Base-by-base conservation (phyloP, 2,113 vertebrate genomes). In the Pogona vitticeps region DNA sequence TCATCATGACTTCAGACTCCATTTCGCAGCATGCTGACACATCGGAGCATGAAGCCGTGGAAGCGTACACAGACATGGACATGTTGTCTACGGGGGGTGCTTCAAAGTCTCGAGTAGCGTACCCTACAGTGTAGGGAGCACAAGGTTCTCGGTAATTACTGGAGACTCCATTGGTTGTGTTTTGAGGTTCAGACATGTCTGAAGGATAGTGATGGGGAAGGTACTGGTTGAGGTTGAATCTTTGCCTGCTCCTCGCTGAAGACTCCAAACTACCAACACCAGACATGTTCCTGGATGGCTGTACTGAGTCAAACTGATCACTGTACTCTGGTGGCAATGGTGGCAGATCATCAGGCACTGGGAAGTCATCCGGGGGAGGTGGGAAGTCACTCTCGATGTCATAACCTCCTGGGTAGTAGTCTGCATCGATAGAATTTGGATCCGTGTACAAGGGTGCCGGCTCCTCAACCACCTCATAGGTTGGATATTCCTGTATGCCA, bases 321-420 rank as follows among this genome's bases (percentile, higher is more conserved):
- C 94, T 91, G 93, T 98, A 98, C 86, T 98, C 97, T 0, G 98
- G 98, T 36, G 96, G 96, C 1, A 98, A 96, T 0, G 98, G 98
- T 9, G 98, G 98, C 59, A 99, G 97, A 88, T 99, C 99, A 21
- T 99, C 98, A 1, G 97, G 96, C 2, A 94, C 91, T 1, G 97
- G 98, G 94, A 99, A 99, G 94, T 98, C 98, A 46, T 99, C 98
- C 0, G 98, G 98, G 1, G 98, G 99, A 15, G 98, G 98, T 2
- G 99, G 99, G 82, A 99, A 99, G 87, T 99, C 98, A 56, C 98
- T 99, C 93, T 99, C 99, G 67, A 99, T 98, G 96, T 99, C 99
- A 59, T 98, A 99, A 80, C 99, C 99, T 6, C 99, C 98, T 14
- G 98, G 98, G 88, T 99, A 99, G 93, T 99, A 99, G 97, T 99